phyloP scores from a whole-genome alignment of 1,140 invertebrate species.

The Sarcophaga peregrina region DNA sequence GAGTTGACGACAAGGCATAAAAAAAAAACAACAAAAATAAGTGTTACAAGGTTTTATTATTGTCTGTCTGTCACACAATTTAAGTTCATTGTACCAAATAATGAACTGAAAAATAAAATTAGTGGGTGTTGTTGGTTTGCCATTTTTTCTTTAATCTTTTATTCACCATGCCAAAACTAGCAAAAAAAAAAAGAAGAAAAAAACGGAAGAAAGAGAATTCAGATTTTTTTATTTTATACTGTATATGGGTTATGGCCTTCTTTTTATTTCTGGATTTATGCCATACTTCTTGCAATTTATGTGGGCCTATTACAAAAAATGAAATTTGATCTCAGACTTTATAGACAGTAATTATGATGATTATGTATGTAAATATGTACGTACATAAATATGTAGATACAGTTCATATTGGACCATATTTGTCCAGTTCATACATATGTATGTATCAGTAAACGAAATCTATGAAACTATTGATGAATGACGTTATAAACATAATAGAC shows the following conservation, averaged over 20 bases:
- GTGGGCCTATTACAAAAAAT: conserved; percentile 8
- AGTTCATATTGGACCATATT: not conserved
- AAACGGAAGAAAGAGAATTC: not conserved
- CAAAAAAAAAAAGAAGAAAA: not conserved
- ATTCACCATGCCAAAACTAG: not conserved
- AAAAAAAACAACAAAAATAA: not conserved
- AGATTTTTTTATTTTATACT: not conserved
- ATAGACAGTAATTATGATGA: conserved; percentile 5
- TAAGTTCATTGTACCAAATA: conserved; percentile 18
- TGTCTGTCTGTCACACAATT: not conserved
- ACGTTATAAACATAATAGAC: not conserved
- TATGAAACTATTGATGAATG: not conserved
- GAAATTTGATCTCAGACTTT: conserved; percentile 35
- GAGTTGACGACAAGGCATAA: not conserved
- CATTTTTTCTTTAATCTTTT: not conserved
- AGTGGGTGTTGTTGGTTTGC: not conserved
- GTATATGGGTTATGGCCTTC: not conserved
- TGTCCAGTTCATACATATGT: not conserved
- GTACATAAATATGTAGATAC: no score
- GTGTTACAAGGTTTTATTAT: conserved; percentile 32
- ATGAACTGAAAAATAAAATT: not conserved
- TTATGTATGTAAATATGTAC: no score
- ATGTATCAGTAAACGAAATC: not conserved
- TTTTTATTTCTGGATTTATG: conserved; percentile 6
- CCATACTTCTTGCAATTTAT: not conserved